Percentiles rank a stretch among this genome's conserved stretches.
Conservation (phyloP, 2,113 vertebrate species). For the Neotoma lepida region DNA sequence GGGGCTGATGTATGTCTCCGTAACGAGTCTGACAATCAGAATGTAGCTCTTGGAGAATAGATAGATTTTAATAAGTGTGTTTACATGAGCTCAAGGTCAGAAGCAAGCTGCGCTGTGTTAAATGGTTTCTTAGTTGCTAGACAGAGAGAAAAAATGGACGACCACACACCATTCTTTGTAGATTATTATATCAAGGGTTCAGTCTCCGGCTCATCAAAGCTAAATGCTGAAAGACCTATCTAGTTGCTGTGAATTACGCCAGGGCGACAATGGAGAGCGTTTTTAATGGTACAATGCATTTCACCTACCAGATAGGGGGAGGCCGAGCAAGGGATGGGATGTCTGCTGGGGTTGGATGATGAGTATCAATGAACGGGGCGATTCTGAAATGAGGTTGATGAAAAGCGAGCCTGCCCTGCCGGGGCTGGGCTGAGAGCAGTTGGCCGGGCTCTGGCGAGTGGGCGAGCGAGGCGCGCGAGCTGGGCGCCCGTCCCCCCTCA, state of each 20-base stretch:
- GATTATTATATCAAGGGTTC: conserved; percentile 92
- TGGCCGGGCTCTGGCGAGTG: conserved; percentile 89
- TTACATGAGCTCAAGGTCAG: conserved; percentile 96
- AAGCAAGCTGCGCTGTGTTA: conserved; percentile 89
- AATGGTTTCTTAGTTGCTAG: conserved; percentile 87
- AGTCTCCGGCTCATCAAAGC: conserved; percentile 93
- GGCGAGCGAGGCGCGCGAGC: conserved; percentile 92
- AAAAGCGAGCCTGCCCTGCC: conserved; percentile 87
- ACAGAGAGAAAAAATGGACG: conserved; percentile 89
- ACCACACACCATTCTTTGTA: conserved; percentile 91
- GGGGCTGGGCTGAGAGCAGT: conserved; percentile 90
- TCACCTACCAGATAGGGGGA: conserved; percentile 97
- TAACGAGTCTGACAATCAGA: conserved; percentile 87
- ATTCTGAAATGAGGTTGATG: conserved; percentile 87
- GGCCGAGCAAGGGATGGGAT: conserved; percentile 91
- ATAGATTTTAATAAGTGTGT: conserved; percentile 91
- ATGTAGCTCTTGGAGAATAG: conserved; percentile 84
- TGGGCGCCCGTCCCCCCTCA: conserved; percentile 93
- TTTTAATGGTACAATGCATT: conserved; percentile 96
- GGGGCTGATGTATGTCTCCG: conserved; percentile 85
- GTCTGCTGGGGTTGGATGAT: conserved; percentile 92
- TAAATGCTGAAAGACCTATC: conserved; percentile 97
- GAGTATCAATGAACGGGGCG: conserved; percentile 92
- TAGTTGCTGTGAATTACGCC: conserved; percentile 93
- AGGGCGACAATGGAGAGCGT: conserved; percentile 95